Percentiles rank a stretch among this genome's conserved stretches.
Conservation (phyloP, 1,140 invertebrate genomes). For the Ceratoteleas bidentatus region DNA sequence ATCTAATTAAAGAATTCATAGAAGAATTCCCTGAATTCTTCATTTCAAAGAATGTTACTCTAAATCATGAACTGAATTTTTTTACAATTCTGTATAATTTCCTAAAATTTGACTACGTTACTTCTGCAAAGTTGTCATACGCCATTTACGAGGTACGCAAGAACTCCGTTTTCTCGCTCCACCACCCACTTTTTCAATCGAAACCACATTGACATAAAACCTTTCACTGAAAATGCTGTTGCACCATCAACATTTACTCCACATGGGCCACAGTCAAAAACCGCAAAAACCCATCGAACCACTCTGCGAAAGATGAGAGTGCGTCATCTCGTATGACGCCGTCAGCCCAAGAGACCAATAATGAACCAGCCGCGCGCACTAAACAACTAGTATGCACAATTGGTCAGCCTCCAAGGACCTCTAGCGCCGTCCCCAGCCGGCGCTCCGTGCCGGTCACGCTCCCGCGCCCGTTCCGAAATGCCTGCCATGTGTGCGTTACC, state of each 20-base stretch:
- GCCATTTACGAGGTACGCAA: too few species aligned
- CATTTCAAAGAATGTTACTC: too few species aligned
- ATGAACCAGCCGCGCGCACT: constrained; percentile 70
- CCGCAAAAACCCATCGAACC: neutral
- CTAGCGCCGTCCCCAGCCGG: constrained; percentile 8
- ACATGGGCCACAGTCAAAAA: neutral
- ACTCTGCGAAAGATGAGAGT: constrained; percentile 7
- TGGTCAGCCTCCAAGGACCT: constrained; percentile 51
- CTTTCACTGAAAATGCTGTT: too few species aligned
- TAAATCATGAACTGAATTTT: too few species aligned
- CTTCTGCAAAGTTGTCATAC: too few species aligned
- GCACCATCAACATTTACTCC: neutral
- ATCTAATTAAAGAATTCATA: too few species aligned
- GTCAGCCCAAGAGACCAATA: constrained; percentile 69
- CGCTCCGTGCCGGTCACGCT: constrained; percentile 41
- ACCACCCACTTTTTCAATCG: too few species aligned
- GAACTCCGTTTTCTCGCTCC: too few species aligned
- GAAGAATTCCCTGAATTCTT: too few species aligned
- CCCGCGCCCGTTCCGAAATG: constrained; percentile 36
- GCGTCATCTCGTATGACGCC: constrained; percentile 27
- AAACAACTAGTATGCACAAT: constrained; percentile 68
- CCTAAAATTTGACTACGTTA: too few species aligned
- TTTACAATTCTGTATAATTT: too few species aligned
- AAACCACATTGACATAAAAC: too few species aligned
- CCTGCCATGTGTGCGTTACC: constrained; percentile 25